These are phyloP conservation scores for Paraescarpia echinospica DNA, from an alignment of 1,140 invertebrate genomes.

Conservation along the genomic window DNA sequence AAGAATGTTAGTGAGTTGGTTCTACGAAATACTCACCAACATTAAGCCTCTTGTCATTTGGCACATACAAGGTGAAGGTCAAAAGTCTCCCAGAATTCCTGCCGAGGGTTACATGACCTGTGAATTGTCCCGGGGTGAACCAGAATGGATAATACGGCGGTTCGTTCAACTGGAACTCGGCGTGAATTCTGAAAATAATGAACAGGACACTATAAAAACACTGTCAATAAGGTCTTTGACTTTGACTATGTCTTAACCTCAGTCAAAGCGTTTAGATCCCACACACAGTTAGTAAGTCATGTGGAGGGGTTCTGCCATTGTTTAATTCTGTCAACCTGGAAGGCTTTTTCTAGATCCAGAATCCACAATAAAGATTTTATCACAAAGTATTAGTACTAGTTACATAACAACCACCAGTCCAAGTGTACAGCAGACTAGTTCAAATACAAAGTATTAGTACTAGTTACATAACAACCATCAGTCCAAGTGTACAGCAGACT, in stretches of 20 bases:
- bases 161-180: constrained; percentile 59
- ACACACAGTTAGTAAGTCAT: no score
- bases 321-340: no score
- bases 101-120: constrained; percentile 47
- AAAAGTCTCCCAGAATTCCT: constrained; percentile 43
- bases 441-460: not conserved
- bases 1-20: not conserved
- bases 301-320: no score
- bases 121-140: constrained; percentile 59
- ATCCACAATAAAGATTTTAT: not conserved
- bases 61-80: constrained; percentile 52
- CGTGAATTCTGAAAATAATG: constrained; percentile 51
- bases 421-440: no score
- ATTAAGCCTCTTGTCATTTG: constrained; percentile 51
- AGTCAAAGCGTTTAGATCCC: no score
- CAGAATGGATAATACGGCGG: constrained; percentile 58
- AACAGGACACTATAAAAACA: not conserved
- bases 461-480: no score
- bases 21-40: constrained; percentile 46
- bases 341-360: not conserved
- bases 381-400: not conserved
- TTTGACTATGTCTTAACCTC: no score
- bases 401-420: no score
- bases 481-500: no score
- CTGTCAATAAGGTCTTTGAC: not conserved